Evolutionary conservation across 2,797 vertebrate genomes (phyloP).

Genomic region (Rallus crepitans): DNA sequence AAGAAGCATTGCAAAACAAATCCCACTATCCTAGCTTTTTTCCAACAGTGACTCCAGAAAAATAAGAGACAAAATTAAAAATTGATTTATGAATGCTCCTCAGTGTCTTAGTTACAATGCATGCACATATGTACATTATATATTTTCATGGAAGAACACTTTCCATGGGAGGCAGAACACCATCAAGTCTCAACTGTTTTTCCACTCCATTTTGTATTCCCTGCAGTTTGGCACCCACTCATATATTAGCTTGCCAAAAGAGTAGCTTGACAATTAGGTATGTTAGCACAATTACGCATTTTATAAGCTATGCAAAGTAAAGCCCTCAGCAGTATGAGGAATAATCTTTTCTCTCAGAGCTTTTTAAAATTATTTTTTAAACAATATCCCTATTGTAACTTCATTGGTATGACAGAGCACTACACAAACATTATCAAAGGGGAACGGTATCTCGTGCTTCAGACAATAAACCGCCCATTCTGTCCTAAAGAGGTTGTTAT

Average conservation of each 20-base stretch:
- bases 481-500: neutral
- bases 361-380: neutral
- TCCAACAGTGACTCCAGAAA: neutral
- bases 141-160: neutral
- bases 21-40: neutral
- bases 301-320: conserved; percentile 15
- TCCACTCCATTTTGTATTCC: conserved; percentile 15
- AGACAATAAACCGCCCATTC: neutral
- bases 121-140: neutral
- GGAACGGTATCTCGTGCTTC: neutral
- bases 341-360: neutral
- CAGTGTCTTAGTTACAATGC: neutral
- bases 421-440: neutral
- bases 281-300: conserved; percentile 15
- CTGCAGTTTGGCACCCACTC: conserved; percentile 30
- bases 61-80: neutral
- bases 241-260: neutral
- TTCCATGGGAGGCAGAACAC: neutral
- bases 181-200: neutral
- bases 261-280: conserved; percentile 15
- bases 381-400: neutral
- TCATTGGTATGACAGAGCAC: neutral
- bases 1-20: neutral
- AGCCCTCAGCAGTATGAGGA: neutral
- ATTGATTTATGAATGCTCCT: neutral